Conservation (phyloP, 2,888 invertebrate species). For the Boloria euphrosyne region DNA sequence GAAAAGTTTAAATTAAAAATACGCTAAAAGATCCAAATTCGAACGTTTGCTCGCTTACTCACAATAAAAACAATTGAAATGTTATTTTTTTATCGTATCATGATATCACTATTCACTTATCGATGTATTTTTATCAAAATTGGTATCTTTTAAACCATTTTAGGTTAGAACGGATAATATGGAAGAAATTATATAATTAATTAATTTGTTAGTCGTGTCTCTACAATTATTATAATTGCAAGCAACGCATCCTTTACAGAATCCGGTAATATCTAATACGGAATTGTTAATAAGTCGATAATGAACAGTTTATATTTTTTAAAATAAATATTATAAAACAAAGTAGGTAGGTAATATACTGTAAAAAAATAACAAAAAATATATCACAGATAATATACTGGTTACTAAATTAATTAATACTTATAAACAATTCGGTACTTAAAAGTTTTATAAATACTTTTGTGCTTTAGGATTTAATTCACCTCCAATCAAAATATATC, state of each 20-base stretch:
- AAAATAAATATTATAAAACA: background rate
- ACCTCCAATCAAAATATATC: too few relatives aligned
- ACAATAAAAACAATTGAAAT: slow-evolving; percentile 26
- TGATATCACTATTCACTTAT: too few relatives aligned
- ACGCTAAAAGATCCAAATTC: slow-evolving; percentile 17
- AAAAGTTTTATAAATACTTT: too few relatives aligned
- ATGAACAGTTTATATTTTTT: background rate
- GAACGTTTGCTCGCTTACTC: slow-evolving; percentile 12
- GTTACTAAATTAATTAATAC: too few relatives aligned
- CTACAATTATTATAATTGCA: slow-evolving; percentile 7
- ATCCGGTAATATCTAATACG: slow-evolving; percentile 9
- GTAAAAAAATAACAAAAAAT: background rate
- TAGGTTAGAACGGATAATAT: background rate
- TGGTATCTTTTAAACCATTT: background rate
- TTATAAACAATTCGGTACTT: too few relatives aligned
- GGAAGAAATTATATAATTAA: slow-evolving; percentile 7
- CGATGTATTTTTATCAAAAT: slow-evolving; percentile 19
- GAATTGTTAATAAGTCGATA: background rate
- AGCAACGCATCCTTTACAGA: background rate
- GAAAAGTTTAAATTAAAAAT: slow-evolving; percentile 14
- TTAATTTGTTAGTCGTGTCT: slow-evolving; percentile 8
- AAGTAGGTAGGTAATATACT: too few relatives aligned
- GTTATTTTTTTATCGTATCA: slow-evolving; percentile 24
- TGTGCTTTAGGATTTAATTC: too few relatives aligned
- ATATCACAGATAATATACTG: background rate